Evolutionary conservation across 2,888 invertebrate species (phyloP), one percentile per base, ranked within the genome.

Genomic region (Stenodera caucasica): DNA sequence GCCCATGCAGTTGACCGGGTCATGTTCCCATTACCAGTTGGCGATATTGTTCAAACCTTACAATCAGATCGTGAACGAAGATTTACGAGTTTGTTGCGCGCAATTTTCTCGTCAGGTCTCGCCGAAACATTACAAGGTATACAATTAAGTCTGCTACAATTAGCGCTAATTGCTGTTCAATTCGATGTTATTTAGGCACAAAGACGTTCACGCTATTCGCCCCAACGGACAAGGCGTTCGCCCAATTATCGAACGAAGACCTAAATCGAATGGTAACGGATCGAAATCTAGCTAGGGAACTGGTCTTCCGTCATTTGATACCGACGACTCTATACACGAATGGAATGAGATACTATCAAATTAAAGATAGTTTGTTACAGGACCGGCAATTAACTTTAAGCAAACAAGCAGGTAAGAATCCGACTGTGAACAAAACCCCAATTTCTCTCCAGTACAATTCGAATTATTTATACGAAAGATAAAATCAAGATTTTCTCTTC

Each of bases 11-110:
- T 94, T 0, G 94, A 94, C 79, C 82, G 92, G 23, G 93, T 93
- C 3, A 92, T 94, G 92, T 94, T 94, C 83, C 94, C 94, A 0
- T 82, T 94, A 63, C 94, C 94, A 0, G 93, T 94, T 0, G 94
- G 94, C 1, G 93, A 94, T 80, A 81, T 94, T 55, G 85, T 92
- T 37, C 92, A 92, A 79, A 94, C 94, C 0, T 81, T 94, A 55
- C 92, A 92, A 75, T 90, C 92, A 0, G 94, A 94, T 80, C 82
- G 92, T 49, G 93, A 93, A 76, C 82, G 89, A 66, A 82, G 93
- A 67, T 94, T 93, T 81, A 89, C 89, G 18, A 90, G 86, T 55
- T 91, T 93, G 82, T 81, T 93, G 37, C 88, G 90, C 75, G 89
- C 92, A 0, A 77, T 94, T 2, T 89, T 88, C 71, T 85, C 86